Conservation (phyloP, 2,113 vertebrate species). For the Oceanites oceanicus region DNA sequence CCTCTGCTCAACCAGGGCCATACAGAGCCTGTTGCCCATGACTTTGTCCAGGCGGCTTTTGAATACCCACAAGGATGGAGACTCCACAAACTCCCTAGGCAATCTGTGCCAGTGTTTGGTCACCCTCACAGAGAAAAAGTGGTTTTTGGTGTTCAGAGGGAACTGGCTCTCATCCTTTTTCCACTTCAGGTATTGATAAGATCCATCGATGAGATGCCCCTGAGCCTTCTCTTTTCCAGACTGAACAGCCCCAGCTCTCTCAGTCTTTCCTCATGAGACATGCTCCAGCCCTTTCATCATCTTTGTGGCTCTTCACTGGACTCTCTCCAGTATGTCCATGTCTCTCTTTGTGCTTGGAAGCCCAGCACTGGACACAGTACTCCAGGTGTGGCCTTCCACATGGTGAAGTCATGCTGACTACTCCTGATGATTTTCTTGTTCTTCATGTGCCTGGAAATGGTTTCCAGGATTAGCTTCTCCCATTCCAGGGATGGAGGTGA, state of each 20-base stretch:
- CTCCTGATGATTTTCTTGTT: background rate
- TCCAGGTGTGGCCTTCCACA: background rate
- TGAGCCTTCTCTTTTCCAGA: background rate
- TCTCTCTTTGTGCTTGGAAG: background rate
- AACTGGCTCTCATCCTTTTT: background rate
- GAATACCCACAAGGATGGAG: background rate
- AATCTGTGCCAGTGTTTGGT: background rate
- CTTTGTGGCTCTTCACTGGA: background rate
- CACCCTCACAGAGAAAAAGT: background rate
- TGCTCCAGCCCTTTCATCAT: background rate
- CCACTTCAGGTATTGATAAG: background rate
- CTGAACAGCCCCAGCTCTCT: background rate
- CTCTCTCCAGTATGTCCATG: background rate
- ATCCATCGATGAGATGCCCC: background rate
- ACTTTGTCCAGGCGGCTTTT: background rate
- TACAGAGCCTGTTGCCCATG: background rate
- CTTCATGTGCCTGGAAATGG: background rate
- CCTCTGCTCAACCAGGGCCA: background rate
- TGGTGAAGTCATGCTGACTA: background rate
- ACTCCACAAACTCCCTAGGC: background rate
- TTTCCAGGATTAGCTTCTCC: background rate
- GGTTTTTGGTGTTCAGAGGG: background rate
- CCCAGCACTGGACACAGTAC: background rate
- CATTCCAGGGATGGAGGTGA: background rate
- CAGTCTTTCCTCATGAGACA: background rate